Evolutionary conservation across 1,140 invertebrate genomes (phyloP).

Genomic region (Nomia melanderi): DNA sequence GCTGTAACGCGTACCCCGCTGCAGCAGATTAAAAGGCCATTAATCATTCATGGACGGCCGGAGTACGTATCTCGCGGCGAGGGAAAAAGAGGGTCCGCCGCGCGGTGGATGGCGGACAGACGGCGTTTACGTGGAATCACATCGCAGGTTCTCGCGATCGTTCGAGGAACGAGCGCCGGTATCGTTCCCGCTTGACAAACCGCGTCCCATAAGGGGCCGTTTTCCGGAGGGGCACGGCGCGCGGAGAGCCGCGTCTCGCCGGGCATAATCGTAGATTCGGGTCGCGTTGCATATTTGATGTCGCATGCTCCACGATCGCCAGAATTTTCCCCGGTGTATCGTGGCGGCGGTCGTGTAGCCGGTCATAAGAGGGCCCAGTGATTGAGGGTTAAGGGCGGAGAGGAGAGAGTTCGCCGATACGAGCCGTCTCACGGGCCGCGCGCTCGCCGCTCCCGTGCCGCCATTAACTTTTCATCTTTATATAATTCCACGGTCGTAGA

Average conservation of each 20-base stretch:
- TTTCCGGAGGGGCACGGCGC: slow-evolving; percentile 11
- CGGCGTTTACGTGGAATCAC: slow-evolving; percentile 31
- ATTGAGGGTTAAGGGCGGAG: slow-evolving; percentile 78
- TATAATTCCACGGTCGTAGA: slow-evolving; percentile 75
- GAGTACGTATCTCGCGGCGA: background rate
- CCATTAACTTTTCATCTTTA: slow-evolving; percentile 81
- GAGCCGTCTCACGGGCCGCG: slow-evolving; percentile 64
- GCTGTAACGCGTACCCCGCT: too few relatives aligned
- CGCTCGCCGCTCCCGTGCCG: slow-evolving; percentile 30
- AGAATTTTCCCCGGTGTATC: slow-evolving; percentile 79
- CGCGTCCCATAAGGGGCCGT: slow-evolving; percentile 70
- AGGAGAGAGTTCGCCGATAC: slow-evolving; percentile 58
- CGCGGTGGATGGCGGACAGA: background rate
- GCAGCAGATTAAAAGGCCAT: too few relatives aligned
- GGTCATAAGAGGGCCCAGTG: slow-evolving; percentile 80
- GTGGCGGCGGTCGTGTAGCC: slow-evolving; percentile 60
- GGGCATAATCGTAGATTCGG: slow-evolving; percentile 80
- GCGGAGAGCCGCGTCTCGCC: background rate
- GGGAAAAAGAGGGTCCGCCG: background rate
- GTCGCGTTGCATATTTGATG: slow-evolving; percentile 79
- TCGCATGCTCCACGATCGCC: slow-evolving; percentile 77
- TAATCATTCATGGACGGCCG: too few relatives aligned
- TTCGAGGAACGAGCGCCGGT: slow-evolving; percentile 10
- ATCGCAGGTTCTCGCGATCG: slow-evolving; percentile 31
- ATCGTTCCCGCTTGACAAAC: slow-evolving; percentile 76